Evolutionary conservation across 2,797 vertebrate species (phyloP), one percentile per base, ranked within the genome.

Genomic region (Dromococcyx pavoninus): DNA sequence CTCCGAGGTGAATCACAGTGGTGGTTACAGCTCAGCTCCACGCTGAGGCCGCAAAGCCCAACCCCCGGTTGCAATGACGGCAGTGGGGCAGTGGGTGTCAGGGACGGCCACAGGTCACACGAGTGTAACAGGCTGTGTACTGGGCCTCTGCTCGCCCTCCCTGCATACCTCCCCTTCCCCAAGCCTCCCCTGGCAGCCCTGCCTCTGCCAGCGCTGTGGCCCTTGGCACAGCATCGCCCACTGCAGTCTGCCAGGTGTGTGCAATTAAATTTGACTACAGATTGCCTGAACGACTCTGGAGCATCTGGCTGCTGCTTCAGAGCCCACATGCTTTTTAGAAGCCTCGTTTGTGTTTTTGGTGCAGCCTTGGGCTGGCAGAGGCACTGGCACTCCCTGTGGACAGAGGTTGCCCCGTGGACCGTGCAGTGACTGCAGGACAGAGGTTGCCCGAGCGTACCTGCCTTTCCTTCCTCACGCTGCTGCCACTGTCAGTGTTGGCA

Each of bases 361-460:
- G 9, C 19, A 19, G 1, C 35, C 9, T 37, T 48, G 46, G 46
- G 46, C 46, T 48, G 46, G 46, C 10, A 22, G 46, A 24, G 46
- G 46, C 46, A 24, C 48, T 48, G 46, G 46, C 46, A 24, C 46
- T 48, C 46, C 22, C 46, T 48, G 25, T 23, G 25, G 50, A 16
- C 25, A 16, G 13, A 35, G 87, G 33, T 64, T 64, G 58, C 3
- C 24, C 82, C 32, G 65, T 44, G 39, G 67, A 7, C 60, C 4
- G n/a, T 3, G 25, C 66, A 5, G 30, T 18, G 39, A n/a, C 66
- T 0, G 0, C 22, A 33, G 48, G 39, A n/a, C 48, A 0, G 1
- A 1, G n/a, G 21, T 58, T 17, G 53, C 43, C 75, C 16, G 10
- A 3, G 7, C 0, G 1, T 33, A 25, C 50, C 44, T 2, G 17